These are phyloP conservation scores for Melanerpes formicivorus DNA, from an alignment of 2,113 vertebrate species.

Conservation along the genomic window DNA sequence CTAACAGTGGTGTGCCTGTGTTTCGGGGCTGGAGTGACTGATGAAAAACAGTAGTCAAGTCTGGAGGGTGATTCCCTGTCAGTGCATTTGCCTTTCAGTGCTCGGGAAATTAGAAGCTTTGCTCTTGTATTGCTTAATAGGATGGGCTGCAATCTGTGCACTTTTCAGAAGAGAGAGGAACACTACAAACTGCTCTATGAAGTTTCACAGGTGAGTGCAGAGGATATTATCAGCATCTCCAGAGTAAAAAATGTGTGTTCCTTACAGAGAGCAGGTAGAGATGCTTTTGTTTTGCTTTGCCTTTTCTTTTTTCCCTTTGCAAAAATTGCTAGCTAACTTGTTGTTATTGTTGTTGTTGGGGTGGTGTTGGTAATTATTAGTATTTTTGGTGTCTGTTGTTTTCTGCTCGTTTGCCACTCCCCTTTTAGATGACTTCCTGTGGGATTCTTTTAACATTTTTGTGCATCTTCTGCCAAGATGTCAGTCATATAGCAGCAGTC, in stretches of 20 bases:
- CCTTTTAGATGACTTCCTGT: constrained; percentile 80
- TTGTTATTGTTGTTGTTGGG: not conserved
- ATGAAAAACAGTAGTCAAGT: constrained; percentile 86
- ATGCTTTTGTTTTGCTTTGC: constrained; percentile 49
- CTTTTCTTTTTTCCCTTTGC: not conserved
- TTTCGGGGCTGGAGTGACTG: constrained; percentile 85
- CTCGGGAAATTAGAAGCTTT: constrained; percentile 85
- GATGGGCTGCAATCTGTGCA: constrained; percentile 99
- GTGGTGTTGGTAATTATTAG: constrained; percentile 48
- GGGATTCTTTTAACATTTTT: constrained; percentile 81
- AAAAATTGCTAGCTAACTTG: constrained; percentile 45
- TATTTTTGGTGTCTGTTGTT: constrained; percentile 70
- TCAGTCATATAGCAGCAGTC: constrained; percentile 70
- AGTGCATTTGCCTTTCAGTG: constrained; percentile 81
- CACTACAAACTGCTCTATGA: constrained; percentile 99
- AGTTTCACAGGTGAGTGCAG: constrained; percentile 95
- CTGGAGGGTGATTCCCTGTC: constrained; percentile 90
- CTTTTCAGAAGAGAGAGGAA: constrained; percentile 97
- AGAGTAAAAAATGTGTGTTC: constrained; percentile 59
- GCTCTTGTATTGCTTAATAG: constrained; percentile 83
- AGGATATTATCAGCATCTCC: constrained; percentile 47
- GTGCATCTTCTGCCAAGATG: constrained; percentile 76
- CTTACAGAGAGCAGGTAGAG: constrained; percentile 36
- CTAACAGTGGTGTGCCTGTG: constrained; percentile 78
- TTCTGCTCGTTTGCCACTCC: constrained; percentile 73